Conservation (phyloP, 2,797 vertebrate species). For the Columba guinea region DNA sequence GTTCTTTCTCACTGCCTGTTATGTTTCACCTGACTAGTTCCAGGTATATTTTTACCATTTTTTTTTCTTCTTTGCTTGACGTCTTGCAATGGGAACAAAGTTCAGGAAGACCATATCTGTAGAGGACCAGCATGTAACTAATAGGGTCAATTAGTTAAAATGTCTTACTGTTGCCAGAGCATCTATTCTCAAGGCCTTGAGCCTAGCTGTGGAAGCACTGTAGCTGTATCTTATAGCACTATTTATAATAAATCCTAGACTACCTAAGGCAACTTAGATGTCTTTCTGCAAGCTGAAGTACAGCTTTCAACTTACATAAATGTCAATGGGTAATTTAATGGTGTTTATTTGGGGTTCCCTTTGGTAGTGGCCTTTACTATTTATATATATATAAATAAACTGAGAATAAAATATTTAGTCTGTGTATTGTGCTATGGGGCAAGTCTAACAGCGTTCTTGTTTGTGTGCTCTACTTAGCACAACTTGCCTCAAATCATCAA, state of each 20-base stretch:
- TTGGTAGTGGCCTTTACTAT: neutral
- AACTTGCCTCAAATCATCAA: neutral
- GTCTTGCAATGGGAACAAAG: neutral
- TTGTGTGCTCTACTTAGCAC: neutral
- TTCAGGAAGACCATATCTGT: neutral
- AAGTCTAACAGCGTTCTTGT: neutral
- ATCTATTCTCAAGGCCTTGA: neutral
- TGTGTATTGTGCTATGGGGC: neutral
- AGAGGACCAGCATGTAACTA: neutral
- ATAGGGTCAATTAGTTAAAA: neutral
- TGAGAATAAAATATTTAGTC: neutral
- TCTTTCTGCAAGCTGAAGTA: neutral
- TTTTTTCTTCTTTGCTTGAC: neutral
- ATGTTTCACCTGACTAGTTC: neutral
- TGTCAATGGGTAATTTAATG: neutral
- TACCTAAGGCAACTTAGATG: neutral
- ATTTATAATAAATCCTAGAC: neutral
- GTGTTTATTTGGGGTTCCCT: neutral
- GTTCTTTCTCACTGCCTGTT: neutral
- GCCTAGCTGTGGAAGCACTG: neutral
- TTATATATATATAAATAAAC: neutral
- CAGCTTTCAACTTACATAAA: neutral
- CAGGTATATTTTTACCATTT: neutral
- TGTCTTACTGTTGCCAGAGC: neutral
- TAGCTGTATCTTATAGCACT: neutral